Percentiles rank a stretch among this genome's conserved stretches.
These are phyloP conservation scores for Megaleporinus macrocephalus DNA, from an alignment of 2,113 vertebrate species.

Conservation along the genomic window DNA sequence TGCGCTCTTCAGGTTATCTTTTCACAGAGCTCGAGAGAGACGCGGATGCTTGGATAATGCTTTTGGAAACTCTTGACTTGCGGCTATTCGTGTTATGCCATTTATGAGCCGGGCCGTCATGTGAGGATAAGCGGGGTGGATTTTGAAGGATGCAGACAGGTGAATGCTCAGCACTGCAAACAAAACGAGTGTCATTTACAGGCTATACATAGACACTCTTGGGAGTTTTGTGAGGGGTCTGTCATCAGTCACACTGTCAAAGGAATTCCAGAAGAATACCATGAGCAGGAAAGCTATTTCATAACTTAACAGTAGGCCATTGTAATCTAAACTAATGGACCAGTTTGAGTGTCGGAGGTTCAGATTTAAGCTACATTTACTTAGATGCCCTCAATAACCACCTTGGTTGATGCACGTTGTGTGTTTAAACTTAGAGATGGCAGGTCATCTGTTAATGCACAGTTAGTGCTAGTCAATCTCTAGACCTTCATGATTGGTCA, in stretches of 20 bases:
- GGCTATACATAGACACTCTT: slow-evolving; percentile 70
- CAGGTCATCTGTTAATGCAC: too few species aligned
- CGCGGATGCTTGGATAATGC: not conserved
- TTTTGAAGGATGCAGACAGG: slow-evolving; percentile 71
- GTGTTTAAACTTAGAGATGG: too few species aligned
- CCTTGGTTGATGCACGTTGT: too few species aligned
- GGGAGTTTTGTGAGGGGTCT: slow-evolving; percentile 61
- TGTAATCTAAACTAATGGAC: not conserved
- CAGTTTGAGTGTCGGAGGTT: too few species aligned
- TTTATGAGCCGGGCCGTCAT: not conserved
- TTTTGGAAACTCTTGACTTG: not conserved
- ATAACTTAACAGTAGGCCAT: not conserved
- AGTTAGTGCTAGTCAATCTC: too few species aligned
- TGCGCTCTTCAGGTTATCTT: not conserved
- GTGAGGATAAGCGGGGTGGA: slow-evolving; percentile 52
- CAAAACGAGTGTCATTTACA: slow-evolving; percentile 65
- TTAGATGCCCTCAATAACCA: too few species aligned
- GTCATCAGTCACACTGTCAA: slow-evolving; percentile 19
- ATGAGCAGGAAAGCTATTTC: not conserved
- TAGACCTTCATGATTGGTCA: too few species aligned
- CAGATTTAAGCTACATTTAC: too few species aligned
- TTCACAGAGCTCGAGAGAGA: not conserved
- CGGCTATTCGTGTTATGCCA: not conserved
- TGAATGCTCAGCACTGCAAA: slow-evolving; percentile 60
- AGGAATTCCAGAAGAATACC: not conserved